phyloP scores from a whole-genome alignment of 2,888 invertebrate genomes.

The Nudaria mundana region DNA sequence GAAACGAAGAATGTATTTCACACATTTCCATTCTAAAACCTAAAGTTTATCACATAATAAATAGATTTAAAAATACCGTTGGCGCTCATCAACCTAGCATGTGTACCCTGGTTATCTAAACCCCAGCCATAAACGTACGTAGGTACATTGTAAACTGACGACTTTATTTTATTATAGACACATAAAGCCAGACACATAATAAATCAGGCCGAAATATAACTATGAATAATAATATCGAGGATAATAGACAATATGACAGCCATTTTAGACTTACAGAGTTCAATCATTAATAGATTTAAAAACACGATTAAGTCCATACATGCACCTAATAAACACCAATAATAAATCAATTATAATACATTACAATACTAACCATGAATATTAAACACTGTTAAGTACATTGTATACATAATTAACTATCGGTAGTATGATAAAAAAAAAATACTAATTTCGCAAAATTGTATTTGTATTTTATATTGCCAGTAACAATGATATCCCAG shows the following conservation, averaged over 20 bases:
- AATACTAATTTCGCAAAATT: too few species aligned
- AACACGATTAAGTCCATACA: conserved; percentile 24
- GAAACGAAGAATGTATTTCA: too few species aligned
- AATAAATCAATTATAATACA: conserved; percentile 5
- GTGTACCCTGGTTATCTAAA: too few species aligned
- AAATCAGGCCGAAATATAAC: conserved; percentile 23
- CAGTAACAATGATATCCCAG: too few species aligned
- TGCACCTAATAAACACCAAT: conserved; percentile 10
- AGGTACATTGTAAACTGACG: conserved; percentile 22
- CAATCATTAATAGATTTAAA: conserved; percentile 3
- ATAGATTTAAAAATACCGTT: too few species aligned
- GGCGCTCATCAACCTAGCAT: too few species aligned
- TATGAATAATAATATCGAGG: conserved; percentile 29
- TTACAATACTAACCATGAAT: background rate
- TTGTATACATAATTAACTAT: too few species aligned
- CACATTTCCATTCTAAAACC: too few species aligned
- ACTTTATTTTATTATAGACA: conserved; percentile 8
- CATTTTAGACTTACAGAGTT: conserved; percentile 8
- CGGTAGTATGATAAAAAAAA: too few species aligned
- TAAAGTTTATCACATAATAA: too few species aligned
- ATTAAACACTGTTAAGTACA: background rate
- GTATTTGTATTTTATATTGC: too few species aligned
- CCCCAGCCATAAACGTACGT: conserved; percentile 2
- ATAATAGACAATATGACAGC: conserved; percentile 1
- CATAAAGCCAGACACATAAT: conserved; percentile 23